Percentiles rank a stretch among this genome's conserved stretches.
Evolutionary conservation across 37 sponge, comb jelly and placozoan species (phyloP).

Genomic region (Cliona cf. orientalis): DNA sequence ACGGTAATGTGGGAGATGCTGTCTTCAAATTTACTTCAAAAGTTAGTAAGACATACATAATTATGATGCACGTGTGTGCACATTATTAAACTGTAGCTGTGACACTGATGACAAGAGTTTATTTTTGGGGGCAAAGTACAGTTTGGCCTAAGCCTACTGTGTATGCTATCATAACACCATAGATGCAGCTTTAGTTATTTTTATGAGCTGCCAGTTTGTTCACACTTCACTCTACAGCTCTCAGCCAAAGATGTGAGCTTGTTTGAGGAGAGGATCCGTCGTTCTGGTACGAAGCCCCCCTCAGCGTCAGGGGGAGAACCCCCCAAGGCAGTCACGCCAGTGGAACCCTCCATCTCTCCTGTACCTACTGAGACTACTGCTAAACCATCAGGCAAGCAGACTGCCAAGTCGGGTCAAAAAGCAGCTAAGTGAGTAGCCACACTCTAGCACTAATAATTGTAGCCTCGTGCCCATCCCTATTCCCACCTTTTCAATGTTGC

Average conservation of each 20-base stretch:
- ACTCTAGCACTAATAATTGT: no score
- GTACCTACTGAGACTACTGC: not conserved
- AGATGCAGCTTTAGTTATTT: no score
- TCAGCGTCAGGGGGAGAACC: not conserved
- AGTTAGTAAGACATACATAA: slow-evolving; percentile 20
- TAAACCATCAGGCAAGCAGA: not conserved
- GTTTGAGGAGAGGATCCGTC: slow-evolving; percentile 75
- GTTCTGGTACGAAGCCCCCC: slow-evolving; percentile 48
- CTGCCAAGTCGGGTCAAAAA: not conserved
- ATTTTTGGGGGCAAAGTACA: no score
- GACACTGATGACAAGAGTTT: no score
- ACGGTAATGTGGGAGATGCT: slow-evolving; percentile 79
- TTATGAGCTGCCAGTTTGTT: no score
- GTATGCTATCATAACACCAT: no score
- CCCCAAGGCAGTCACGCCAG: no score
- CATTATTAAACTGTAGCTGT: no score
- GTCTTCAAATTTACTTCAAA: slow-evolving; percentile 81
- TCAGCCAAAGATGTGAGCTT: slow-evolving; percentile 77
- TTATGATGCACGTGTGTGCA: not conserved
- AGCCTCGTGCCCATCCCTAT: no score
- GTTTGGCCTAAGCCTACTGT: no score
- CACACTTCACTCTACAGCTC: slow-evolving; percentile 61
- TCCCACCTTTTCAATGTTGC: no score
- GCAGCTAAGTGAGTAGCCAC: not conserved
- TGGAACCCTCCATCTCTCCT: not conserved